These are phyloP conservation scores for Cynaeus angustus DNA, from an alignment of 2,888 invertebrate species.

Conservation along the genomic window DNA sequence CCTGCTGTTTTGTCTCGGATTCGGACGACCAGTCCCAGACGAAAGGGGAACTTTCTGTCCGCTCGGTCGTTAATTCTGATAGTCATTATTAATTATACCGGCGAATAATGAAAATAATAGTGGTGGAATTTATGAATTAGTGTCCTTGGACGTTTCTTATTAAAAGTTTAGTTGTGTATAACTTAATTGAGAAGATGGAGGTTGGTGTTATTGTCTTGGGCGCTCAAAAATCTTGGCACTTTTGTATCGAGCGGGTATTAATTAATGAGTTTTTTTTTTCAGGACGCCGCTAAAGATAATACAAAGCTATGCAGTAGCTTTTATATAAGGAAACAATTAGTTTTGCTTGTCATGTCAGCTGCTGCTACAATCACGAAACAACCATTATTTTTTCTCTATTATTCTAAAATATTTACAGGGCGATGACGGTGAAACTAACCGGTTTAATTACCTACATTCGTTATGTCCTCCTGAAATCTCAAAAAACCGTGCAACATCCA, in stretches of 20 bases:
- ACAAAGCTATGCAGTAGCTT: slow-evolving; percentile 51
- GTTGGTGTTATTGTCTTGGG: slow-evolving; percentile 42
- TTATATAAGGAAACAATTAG: slow-evolving; percentile 53
- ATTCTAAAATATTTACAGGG: slow-evolving; percentile 38
- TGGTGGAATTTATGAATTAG: slow-evolving; percentile 49
- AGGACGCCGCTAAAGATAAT: slow-evolving; percentile 49
- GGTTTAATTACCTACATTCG: slow-evolving; percentile 16
- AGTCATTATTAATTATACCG: slow-evolving; percentile 43
- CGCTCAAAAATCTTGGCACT: slow-evolving; percentile 42
- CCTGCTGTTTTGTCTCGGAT: slow-evolving; percentile 28
- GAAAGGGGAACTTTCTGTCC: slow-evolving; percentile 32
- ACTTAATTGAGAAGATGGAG: slow-evolving; percentile 48
- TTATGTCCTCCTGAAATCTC: neutral
- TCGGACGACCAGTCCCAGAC: slow-evolving; percentile 26
- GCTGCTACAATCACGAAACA: slow-evolving; percentile 47
- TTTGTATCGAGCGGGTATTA: slow-evolving; percentile 42
- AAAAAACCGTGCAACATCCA: neutral
- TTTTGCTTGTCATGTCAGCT: slow-evolving; percentile 54
- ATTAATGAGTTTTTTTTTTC: slow-evolving; percentile 50
- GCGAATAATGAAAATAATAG: slow-evolving; percentile 47
- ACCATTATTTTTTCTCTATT: slow-evolving; percentile 48
- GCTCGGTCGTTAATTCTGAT: slow-evolving; percentile 42
- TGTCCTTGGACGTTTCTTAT: slow-evolving; percentile 48
- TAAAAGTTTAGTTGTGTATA: slow-evolving; percentile 45
- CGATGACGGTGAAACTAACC: slow-evolving; percentile 27